These are phyloP conservation scores for Theristus sp. DNA, from an alignment of 2,888 invertebrate species.

Conservation along the genomic window DNA sequence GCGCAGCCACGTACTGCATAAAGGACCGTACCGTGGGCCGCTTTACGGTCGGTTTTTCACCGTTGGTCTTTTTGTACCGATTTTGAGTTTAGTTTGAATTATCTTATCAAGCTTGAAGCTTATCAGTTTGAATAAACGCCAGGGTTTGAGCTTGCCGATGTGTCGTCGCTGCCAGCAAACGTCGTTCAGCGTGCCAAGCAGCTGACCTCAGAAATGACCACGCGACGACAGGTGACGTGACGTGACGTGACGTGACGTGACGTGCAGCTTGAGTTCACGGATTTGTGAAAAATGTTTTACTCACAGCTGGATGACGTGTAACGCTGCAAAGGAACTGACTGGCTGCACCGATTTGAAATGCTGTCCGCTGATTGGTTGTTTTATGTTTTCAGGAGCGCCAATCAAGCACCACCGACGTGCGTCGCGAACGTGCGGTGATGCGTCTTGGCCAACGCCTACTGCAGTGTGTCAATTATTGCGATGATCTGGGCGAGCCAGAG, in stretches of 20 bases:
- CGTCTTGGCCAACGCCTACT: background rate
- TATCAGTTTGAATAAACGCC: too few species aligned
- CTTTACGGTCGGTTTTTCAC: slow-evolving; percentile 23
- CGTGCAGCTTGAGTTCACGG: too few species aligned
- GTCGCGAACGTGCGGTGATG: background rate
- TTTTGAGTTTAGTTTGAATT: too few species aligned
- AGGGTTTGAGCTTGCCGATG: slow-evolving; percentile 32
- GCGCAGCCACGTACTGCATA: slow-evolving; percentile 27
- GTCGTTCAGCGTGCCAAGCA: slow-evolving; percentile 28
- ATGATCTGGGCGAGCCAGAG: too few species aligned
- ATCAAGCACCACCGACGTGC: background rate
- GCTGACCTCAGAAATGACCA: slow-evolving; percentile 13
- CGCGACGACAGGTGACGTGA: background rate
- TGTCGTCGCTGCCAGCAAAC: slow-evolving; percentile 29
- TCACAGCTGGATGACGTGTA: too few species aligned
- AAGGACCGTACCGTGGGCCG: slow-evolving; percentile 23
- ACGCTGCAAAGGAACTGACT: too few species aligned
- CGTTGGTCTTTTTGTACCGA: too few species aligned
- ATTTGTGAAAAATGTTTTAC: too few species aligned
- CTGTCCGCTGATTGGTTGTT: background rate
- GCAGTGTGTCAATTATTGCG: background rate
- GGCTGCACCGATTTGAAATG: too few species aligned
- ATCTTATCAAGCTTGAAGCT: too few species aligned
- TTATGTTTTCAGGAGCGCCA: background rate
- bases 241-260: too few species aligned